Evolutionary conservation across 2,797 vertebrate genomes (phyloP).

Genomic region (Stomatorhinus walkeri): DNA sequence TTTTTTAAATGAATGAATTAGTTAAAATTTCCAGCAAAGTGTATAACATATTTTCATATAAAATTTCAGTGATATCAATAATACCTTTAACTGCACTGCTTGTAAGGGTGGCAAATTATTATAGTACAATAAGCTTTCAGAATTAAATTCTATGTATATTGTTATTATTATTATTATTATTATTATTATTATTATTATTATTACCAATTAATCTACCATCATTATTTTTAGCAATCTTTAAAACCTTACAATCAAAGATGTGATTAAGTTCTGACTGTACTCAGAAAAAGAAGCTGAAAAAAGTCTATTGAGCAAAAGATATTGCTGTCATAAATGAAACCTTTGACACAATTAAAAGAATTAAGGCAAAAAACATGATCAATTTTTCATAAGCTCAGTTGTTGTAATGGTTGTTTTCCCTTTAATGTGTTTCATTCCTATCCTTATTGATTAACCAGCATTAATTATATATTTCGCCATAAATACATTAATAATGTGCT

Average conservation of each 20-base stretch:
- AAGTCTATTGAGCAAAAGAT: slow-evolving; percentile 36
- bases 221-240: background rate
- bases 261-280: background rate
- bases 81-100: background rate
- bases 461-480: slow-evolving; percentile 70
- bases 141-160: background rate
- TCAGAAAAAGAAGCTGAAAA: background rate
- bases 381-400: slow-evolving; percentile 63
- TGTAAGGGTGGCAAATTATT: background rate
- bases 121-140: background rate
- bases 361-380: slow-evolving; percentile 60
- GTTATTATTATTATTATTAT: background rate
- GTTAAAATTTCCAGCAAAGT: background rate
- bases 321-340: slow-evolving; percentile 49
- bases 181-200: background rate
- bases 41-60: background rate
- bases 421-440: slow-evolving; percentile 64
- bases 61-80: background rate
- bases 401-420: slow-evolving; percentile 62
- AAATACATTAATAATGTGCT: slow-evolving; percentile 64
- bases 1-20: background rate
- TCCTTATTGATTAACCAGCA: slow-evolving; percentile 65
- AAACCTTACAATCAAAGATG: background rate
- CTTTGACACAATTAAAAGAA: slow-evolving; percentile 56
- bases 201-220: background rate